Conservation (phyloP, 2,888 invertebrate species). For the Auanema freiburgensis region DNA sequence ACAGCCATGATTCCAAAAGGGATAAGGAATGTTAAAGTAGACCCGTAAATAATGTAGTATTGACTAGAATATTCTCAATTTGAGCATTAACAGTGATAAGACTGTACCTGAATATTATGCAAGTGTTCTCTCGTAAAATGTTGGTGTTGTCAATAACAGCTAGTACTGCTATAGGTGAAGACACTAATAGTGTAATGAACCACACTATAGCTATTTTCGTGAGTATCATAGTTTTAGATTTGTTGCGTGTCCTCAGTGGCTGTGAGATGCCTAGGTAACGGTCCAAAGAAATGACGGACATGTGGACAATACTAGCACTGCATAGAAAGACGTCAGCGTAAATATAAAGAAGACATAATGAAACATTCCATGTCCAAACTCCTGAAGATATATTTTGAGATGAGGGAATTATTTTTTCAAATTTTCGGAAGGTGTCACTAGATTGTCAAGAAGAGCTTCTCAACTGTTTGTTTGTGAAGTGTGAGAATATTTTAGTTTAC, state of each 20-base stretch:
- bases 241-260: conserved; percentile 88
- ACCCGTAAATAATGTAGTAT: conserved; percentile 71
- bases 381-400: conserved; percentile 36
- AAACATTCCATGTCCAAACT: conserved; percentile 62
- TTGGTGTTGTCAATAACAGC: conserved; percentile 68
- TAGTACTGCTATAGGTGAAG: conserved; percentile 76
- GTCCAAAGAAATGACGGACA: conserved; percentile 70
- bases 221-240: conserved; percentile 76
- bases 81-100: conserved; percentile 2
- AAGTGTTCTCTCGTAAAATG: conserved; percentile 65
- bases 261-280: conserved; percentile 68
- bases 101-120: conserved; percentile 64
- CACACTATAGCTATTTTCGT: conserved; percentile 90
- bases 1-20: conserved; percentile 90
- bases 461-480: conserved; percentile 10
- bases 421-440: neutral
- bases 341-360: conserved; percentile 75
- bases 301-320: conserved; percentile 70
- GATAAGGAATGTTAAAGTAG: conserved; percentile 92
- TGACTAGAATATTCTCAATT: conserved; percentile 27
- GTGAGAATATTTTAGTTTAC: neutral
- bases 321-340: conserved; percentile 76
- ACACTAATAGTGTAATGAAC: conserved; percentile 88
- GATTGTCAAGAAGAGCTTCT: conserved; percentile 4
- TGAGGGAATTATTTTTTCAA: neutral